These are phyloP conservation scores for Condylura cristata DNA, from an alignment of 2,113 vertebrate genomes.

Conservation along the genomic window DNA sequence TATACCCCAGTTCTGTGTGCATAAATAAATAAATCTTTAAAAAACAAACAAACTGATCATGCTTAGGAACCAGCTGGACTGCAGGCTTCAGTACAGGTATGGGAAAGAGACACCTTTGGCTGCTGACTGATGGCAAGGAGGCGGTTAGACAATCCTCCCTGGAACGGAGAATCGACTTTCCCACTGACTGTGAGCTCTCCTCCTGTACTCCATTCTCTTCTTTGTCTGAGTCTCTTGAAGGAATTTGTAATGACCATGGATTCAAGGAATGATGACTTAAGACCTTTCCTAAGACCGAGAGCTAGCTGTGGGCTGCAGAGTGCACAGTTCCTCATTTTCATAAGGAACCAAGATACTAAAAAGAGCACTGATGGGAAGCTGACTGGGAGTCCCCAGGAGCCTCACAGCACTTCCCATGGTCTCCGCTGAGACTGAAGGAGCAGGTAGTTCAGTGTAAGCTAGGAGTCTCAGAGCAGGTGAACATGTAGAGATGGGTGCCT, in stretches of 20 bases:
- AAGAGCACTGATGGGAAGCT: neutral
- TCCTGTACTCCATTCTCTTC: neutral
- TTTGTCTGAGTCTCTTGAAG: constrained; percentile 1
- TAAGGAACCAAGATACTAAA: neutral
- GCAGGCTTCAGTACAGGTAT: neutral
- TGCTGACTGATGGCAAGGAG: neutral
- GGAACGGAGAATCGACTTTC: neutral
- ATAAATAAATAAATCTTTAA: too few species aligned
- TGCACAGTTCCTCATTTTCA: neutral
- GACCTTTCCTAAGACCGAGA: neutral
- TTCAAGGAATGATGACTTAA: neutral
- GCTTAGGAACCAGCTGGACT: constrained; percentile 1
- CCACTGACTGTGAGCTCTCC: neutral
- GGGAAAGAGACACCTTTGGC: neutral
- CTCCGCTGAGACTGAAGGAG: neutral
- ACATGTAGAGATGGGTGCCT: neutral
- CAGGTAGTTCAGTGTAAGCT: neutral
- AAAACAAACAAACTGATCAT: too few species aligned
- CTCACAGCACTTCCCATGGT: neutral
- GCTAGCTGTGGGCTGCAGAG: neutral
- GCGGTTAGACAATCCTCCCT: neutral
- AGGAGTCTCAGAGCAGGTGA: neutral
- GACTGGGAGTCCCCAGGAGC: neutral
- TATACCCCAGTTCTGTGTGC: too few species aligned
- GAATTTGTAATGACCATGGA: neutral